Percentiles rank a stretch among this genome's conserved stretches.
Conservation (phyloP, 2,113 vertebrate genomes). For the Microtus ochrogaster region DNA sequence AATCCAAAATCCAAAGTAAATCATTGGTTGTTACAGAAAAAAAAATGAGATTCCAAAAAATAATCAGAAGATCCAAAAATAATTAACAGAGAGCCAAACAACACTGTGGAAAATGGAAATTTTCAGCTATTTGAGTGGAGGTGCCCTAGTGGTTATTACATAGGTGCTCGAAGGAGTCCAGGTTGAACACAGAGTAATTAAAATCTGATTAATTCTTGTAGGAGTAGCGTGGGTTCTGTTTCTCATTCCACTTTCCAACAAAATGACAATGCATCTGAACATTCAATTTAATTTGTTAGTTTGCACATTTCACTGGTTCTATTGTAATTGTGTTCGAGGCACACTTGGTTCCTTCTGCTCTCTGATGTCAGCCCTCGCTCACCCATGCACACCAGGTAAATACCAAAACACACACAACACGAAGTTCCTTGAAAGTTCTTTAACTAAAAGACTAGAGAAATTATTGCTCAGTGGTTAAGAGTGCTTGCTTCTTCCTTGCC, state of each 20-base stretch:
- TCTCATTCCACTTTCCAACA: conserved; percentile 53
- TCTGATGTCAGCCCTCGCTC: conserved; percentile 3
- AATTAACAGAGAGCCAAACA: conserved; percentile 71
- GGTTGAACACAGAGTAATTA: conserved; percentile 60
- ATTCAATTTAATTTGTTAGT: conserved; percentile 77
- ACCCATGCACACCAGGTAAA: conserved; percentile 8
- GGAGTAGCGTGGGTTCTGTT: conserved; percentile 55
- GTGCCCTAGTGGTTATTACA: conserved; percentile 58
- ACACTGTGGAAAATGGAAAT: conserved; percentile 73
- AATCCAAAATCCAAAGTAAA: conserved; percentile 71
- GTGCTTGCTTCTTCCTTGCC: neutral
- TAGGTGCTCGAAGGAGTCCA: conserved; percentile 62
- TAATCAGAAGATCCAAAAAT: conserved; percentile 76
- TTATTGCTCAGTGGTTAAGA: neutral
- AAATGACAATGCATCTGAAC: conserved; percentile 71
- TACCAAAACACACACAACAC: neutral
- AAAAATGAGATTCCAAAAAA: conserved; percentile 77
- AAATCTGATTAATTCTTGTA: conserved; percentile 75
- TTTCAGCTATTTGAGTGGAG: conserved; percentile 73
- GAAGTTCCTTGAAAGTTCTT: conserved; percentile 51
- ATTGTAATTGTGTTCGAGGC: conserved; percentile 51
- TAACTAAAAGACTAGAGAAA: neutral
- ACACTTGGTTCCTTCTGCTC: conserved; percentile 14
- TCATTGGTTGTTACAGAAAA: conserved; percentile 61
- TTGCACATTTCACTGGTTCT: conserved; percentile 67